Evolutionary conservation across 2,113 vertebrate genomes (phyloP).

Genomic region (Myotis yumanensis): DNA sequence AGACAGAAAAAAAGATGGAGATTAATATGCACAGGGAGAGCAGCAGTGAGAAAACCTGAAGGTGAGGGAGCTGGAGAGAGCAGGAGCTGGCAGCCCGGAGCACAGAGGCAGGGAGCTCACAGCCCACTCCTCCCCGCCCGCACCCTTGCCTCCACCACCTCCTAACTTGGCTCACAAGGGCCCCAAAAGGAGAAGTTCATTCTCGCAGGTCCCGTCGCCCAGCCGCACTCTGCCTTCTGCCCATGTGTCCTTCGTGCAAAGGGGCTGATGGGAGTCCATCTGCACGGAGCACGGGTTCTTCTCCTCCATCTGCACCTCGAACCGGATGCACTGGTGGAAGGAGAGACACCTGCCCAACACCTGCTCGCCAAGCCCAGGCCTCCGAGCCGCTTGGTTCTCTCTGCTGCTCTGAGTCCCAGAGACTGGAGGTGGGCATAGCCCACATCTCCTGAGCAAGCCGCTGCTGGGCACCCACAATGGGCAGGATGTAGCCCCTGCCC

Average conservation of each 20-base stretch:
- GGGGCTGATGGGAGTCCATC: fast-evolving
- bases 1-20: background rate
- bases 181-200: background rate
- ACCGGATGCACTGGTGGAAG: fast-evolving
- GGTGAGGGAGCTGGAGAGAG: background rate
- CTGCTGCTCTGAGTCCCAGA: background rate
- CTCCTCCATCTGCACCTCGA: background rate
- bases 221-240: fast-evolving
- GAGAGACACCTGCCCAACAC: background rate
- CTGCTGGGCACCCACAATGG: fast-evolving
- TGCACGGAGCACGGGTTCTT: background rate
- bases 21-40: background rate
- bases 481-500: background rate
- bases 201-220: background rate
- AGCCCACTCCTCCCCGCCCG: fast-evolving
- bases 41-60: background rate
- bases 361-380: background rate
- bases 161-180: background rate
- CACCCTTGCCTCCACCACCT: background rate
- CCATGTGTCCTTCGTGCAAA: fast-evolving
- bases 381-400: background rate
- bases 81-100: fast-evolving
- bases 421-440: background rate
- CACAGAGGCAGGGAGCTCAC: background rate
- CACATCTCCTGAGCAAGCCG: background rate